Conservation (phyloP, 2,888 invertebrate genomes). For the Yponomeuta sedellus region DNA sequence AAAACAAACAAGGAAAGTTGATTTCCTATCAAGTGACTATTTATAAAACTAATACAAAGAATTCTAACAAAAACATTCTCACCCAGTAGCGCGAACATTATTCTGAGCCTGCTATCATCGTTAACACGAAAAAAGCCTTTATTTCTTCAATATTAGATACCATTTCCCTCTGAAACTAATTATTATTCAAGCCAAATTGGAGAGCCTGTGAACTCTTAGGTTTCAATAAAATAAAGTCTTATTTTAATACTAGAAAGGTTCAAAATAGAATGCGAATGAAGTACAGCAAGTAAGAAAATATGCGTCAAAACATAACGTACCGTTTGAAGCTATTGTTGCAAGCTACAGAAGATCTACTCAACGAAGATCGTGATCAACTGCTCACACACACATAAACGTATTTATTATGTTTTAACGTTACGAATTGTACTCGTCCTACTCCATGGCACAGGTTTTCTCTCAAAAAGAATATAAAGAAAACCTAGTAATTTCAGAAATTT, state of each 20-base stretch:
- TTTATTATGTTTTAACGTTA: too few relatives aligned
- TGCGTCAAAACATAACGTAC: neutral
- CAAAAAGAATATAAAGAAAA: too few relatives aligned
- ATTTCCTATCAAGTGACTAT: neutral
- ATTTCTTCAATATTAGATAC: neutral
- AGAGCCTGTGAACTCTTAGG: neutral
- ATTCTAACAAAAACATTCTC: neutral
- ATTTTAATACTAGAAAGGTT: neutral
- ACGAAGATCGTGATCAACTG: too few relatives aligned
- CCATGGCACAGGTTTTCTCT: too few relatives aligned
- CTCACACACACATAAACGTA: too few relatives aligned
- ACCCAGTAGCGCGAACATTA: neutral
- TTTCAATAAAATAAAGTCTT: neutral
- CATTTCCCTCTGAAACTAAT: neutral
- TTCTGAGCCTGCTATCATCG: neutral
- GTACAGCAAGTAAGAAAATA: neutral
- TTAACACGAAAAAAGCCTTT: neutral
- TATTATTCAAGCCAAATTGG: neutral
- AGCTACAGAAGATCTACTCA: neutral
- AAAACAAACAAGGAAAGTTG: neutral
- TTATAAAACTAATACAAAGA: constrained; percentile 1
- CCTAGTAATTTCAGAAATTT: too few relatives aligned
- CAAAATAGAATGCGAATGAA: neutral
- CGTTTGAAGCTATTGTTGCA: neutral
- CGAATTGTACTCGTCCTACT: too few relatives aligned